Conservation (phyloP, 2,888 invertebrate genomes). For the Drosophila sordidula region DNA sequence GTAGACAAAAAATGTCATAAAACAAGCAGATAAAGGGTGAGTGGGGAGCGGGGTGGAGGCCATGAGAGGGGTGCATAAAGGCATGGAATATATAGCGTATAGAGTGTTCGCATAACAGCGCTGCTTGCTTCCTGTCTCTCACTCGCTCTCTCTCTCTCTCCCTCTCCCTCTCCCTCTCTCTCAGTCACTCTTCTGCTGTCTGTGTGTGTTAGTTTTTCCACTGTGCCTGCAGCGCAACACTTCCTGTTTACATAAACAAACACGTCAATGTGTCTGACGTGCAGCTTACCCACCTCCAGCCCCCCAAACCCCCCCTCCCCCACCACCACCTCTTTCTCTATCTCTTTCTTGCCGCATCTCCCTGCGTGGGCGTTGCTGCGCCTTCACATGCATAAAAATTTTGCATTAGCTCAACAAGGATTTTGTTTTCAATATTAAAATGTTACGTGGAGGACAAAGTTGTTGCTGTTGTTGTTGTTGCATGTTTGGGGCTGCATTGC, state of each 20-base stretch:
- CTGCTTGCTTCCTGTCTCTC: constrained; percentile 53
- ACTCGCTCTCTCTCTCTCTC: neutral
- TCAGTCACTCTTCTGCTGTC: neutral
- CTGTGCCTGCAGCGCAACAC: constrained; percentile 70
- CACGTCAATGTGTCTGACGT: constrained; percentile 73
- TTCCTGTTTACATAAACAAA: constrained; percentile 77
- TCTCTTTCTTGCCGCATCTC: neutral
- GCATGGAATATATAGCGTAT: constrained; percentile 1
- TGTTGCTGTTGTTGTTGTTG: constrained; percentile 21
- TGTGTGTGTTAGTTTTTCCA: constrained; percentile 51
- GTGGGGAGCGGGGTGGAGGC: neutral
- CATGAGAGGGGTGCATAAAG: neutral
- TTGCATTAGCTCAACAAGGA: constrained; percentile 73
- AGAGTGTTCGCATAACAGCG: constrained; percentile 20
- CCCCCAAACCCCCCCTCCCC: neutral
- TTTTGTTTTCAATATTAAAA: constrained; percentile 67
- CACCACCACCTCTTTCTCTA: neutral
- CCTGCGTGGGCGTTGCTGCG: constrained; percentile 1
- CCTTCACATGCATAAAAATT: constrained; percentile 48
- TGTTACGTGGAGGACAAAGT: constrained; percentile 26
- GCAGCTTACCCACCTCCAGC: constrained; percentile 25
- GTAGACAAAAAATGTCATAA: constrained; percentile 50
- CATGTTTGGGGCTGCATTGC: constrained; percentile 19
- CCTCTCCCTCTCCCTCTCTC: neutral
- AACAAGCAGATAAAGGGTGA: constrained; percentile 10